Percentiles rank a stretch among this genome's conserved stretches.
Evolutionary conservation across 1,140 invertebrate species (phyloP).

Genomic region (Wasmannia auropunctata): DNA sequence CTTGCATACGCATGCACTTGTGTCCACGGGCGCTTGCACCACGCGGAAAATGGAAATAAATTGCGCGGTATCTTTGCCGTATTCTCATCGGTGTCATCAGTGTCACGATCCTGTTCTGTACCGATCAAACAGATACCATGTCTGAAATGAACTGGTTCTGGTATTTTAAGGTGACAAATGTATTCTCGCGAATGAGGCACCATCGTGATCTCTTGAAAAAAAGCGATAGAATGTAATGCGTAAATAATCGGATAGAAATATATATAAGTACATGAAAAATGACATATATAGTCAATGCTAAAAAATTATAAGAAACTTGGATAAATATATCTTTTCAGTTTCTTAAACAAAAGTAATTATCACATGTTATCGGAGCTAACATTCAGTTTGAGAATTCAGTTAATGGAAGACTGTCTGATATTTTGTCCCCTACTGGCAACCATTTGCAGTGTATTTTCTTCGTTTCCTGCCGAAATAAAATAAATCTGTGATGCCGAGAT

Average conservation of each 20-base stretch:
- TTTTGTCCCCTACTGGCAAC: slow-evolving; percentile 59
- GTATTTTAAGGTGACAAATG: background rate
- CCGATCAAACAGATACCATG: background rate
- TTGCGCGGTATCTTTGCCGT: slow-evolving; percentile 47
- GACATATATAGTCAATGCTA: background rate
- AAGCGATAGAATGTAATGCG: background rate
- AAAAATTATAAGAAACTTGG: background rate
- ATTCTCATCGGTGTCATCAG: slow-evolving; percentile 58
- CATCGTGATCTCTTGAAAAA: background rate
- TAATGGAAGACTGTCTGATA: slow-evolving; percentile 69
- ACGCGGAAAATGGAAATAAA: slow-evolving; percentile 69
- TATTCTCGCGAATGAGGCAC: background rate
- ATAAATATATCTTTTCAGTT: background rate
- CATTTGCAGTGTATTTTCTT: slow-evolving; percentile 62
- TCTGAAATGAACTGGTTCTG: background rate
- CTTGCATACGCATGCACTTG: slow-evolving; percentile 48
- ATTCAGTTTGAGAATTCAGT: slow-evolving; percentile 41
- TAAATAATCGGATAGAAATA: slow-evolving; percentile 1
- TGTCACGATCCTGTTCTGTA: background rate
- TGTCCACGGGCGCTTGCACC: slow-evolving; percentile 17
- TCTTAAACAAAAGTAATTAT: background rate
- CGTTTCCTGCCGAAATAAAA: slow-evolving; percentile 45
- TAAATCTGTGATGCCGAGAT: background rate
- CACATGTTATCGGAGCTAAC: no score
- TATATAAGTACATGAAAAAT: background rate